Conservation (phyloP, 2,797 vertebrate genomes). For the Lutjanus campechanus region DNA sequence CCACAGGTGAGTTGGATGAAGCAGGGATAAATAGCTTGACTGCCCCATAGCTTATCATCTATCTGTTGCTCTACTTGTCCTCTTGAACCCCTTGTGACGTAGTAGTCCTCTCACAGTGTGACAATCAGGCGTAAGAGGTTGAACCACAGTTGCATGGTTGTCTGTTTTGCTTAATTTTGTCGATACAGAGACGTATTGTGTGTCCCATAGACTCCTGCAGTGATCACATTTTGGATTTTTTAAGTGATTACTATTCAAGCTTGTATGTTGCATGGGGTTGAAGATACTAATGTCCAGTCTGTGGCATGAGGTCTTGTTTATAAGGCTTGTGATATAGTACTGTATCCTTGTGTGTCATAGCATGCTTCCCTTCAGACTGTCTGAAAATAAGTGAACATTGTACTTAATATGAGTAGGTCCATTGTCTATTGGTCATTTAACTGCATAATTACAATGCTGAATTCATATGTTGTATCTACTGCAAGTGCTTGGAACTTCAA, state of each 20-base stretch:
- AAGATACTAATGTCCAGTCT: constrained; percentile 50
- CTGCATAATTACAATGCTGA: constrained; percentile 30
- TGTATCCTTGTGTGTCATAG: constrained; percentile 63
- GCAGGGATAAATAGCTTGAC: constrained; percentile 84
- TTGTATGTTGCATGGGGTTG: constrained; percentile 77
- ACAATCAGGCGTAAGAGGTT: constrained; percentile 43
- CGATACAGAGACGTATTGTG: constrained; percentile 11
- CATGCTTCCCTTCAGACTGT: constrained; percentile 69
- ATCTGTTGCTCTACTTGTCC: constrained; percentile 69
- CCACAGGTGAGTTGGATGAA: constrained; percentile 93
- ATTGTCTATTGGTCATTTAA: constrained; percentile 35
- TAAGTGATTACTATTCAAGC: constrained; percentile 29
- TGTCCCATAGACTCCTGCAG: constrained; percentile 27
- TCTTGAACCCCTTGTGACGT: constrained; percentile 69
- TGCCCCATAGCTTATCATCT: constrained; percentile 68
- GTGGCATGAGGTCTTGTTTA: constrained; percentile 77
- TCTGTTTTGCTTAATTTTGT: constrained; percentile 57
- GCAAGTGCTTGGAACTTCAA: neutral
- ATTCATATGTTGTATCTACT: constrained; percentile 18
- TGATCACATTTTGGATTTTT: constrained; percentile 31
- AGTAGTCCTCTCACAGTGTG: constrained; percentile 57
- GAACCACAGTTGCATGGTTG: constrained; percentile 81
- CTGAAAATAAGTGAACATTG: constrained; percentile 31
- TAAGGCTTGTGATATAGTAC: constrained; percentile 57
- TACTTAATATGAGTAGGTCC: constrained; percentile 18